A percentile compares a stretch with the other conserved stretches of the same genome.
phyloP scores from a whole-genome alignment of 2,113 vertebrate genomes.

The Eudyptes chrysolophus region DNA sequence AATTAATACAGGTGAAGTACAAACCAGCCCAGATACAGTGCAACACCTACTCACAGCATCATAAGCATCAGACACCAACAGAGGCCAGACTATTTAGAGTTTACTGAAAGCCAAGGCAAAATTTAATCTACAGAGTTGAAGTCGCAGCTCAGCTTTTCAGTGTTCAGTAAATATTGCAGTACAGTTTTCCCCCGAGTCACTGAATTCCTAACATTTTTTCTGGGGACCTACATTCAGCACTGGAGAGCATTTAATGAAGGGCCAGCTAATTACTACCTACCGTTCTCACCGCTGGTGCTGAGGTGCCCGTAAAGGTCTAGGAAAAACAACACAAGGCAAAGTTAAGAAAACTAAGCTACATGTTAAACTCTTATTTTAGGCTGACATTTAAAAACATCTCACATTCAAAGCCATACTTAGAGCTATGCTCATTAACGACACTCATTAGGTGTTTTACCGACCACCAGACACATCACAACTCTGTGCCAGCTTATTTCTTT shows the following conservation, averaged over 20 bases:
- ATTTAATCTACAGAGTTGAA: neutral
- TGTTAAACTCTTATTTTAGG: neutral
- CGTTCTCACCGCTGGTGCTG: slow-evolving; percentile 46
- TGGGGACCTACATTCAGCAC: slow-evolving; percentile 20
- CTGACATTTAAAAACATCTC: neutral
- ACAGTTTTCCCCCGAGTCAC: neutral
- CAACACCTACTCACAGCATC: neutral
- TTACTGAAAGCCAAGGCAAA: neutral
- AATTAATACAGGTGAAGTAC: neutral
- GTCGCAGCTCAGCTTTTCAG: neutral
- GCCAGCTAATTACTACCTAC: slow-evolving; percentile 60
- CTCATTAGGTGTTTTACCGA: fast-evolving
- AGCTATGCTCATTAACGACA: neutral
- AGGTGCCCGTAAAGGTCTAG: slow-evolving; percentile 51
- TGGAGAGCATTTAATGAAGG: slow-evolving; percentile 36
- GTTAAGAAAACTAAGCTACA: slow-evolving; percentile 44
- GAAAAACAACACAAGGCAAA: slow-evolving; percentile 55
- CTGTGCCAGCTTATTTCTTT: neutral
- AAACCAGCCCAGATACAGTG: neutral
- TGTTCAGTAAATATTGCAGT: neutral
- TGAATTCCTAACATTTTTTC: slow-evolving; percentile 50
- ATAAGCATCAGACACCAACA: neutral
- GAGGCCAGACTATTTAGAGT: neutral
- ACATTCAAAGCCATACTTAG: neutral
- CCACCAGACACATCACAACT: neutral